A percentile compares a stretch with the other conserved stretches of the same genome.
These are phyloP conservation scores for Galeopterus variegatus DNA, from an alignment of 2,113 vertebrate genomes.

Conservation along the genomic window DNA sequence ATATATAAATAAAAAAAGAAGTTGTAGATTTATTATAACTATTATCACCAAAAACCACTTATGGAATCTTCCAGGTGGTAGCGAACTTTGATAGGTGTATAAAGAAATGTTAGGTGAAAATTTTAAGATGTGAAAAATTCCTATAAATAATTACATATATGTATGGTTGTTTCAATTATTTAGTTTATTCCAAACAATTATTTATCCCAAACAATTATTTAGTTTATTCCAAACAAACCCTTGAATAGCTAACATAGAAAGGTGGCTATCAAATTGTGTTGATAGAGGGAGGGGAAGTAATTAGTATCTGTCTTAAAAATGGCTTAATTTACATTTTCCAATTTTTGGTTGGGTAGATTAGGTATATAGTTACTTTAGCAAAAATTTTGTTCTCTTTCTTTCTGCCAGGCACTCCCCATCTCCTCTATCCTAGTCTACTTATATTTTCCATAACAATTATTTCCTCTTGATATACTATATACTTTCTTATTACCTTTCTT, in stretches of 20 bases:
- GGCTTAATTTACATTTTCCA: background rate
- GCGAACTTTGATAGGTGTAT: background rate
- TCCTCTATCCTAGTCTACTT: background rate
- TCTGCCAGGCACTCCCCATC: background rate
- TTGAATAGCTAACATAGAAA: background rate
- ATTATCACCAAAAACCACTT: background rate
- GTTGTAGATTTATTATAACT: background rate
- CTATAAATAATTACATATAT: background rate
- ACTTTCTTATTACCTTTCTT: background rate
- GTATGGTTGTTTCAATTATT: background rate
- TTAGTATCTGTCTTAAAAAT: background rate
- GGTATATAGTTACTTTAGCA: background rate
- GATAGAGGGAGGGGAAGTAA: background rate
- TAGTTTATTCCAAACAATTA: background rate
- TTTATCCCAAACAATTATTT: background rate
- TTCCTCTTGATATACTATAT: background rate
- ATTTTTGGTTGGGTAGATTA: background rate
- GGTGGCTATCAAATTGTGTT: background rate
- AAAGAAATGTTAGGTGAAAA: background rate
- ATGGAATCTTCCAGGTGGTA: background rate
- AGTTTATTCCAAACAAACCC: background rate
- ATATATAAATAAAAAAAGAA: background rate
- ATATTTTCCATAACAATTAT: background rate
- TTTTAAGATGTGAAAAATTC: background rate
- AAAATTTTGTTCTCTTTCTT: background rate